These are phyloP conservation scores for Apistogramma diplotaenia DNA, from an alignment of 2,113 vertebrate species.

Conservation along the genomic window DNA sequence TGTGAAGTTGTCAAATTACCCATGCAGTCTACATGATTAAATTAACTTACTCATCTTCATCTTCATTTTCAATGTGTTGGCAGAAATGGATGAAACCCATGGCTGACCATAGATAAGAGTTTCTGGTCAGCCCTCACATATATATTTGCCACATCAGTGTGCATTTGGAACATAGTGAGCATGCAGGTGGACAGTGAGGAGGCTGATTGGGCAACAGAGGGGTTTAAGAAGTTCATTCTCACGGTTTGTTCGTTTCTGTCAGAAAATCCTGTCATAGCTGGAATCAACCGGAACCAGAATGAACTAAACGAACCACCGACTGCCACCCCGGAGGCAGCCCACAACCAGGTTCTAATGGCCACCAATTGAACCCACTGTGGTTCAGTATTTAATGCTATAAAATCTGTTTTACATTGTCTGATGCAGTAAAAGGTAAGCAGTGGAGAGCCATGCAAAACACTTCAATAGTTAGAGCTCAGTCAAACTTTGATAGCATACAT, in stretches of 20 bases:
- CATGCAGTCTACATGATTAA: background rate
- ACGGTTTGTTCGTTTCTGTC: background rate
- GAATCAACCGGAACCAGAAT: background rate
- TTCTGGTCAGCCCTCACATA: background rate
- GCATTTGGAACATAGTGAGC: background rate
- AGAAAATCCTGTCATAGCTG: background rate
- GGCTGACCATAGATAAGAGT: background rate
- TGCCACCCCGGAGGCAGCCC: background rate
- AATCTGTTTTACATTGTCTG: background rate
- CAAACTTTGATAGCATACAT: background rate
- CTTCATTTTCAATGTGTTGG: background rate
- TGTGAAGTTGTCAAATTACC: background rate
- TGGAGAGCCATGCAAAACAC: background rate
- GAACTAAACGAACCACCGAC: background rate
- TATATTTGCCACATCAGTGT: background rate
- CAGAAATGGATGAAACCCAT: background rate
- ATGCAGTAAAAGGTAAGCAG: background rate
- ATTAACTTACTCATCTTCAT: background rate
- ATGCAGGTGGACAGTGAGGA: slow-evolving; percentile 9
- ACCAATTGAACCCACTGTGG: background rate
- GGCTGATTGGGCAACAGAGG: background rate
- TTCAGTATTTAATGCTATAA: background rate
- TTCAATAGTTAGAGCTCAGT: background rate
- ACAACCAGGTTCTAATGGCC: background rate
- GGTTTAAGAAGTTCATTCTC: background rate